Conservation (phyloP, 2,888 invertebrate species). For the Alentia gelatinosa region DNA sequence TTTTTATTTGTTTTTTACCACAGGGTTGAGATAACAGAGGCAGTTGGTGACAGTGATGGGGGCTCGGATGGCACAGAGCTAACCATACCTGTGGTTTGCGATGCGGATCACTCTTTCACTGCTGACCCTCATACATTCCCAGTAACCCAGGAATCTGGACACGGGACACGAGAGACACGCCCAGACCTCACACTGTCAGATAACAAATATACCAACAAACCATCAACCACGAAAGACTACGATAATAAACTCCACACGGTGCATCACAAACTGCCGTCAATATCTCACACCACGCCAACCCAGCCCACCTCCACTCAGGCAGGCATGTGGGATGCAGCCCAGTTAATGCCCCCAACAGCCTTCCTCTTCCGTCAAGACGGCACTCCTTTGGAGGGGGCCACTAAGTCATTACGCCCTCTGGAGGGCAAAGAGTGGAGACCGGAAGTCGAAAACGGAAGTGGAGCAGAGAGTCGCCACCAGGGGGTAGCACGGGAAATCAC, state of each 20-base stretch:
- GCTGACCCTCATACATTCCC: too few species aligned
- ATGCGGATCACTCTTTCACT: not conserved
- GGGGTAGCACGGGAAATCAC: not conserved
- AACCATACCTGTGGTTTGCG: not conserved
- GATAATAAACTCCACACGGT: too few species aligned
- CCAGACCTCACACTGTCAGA: not conserved
- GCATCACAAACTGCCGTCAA: not conserved
- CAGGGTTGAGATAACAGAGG: not conserved
- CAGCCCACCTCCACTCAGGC: not conserved
- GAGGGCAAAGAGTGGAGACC: not conserved
- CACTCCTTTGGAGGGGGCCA: not conserved
- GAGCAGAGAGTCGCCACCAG: not conserved
- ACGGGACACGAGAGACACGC: not conserved
- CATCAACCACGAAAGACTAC: too few species aligned
- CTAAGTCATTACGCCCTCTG: not conserved
- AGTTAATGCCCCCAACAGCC: not conserved
- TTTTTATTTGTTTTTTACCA: too few species aligned
- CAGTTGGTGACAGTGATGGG: not conserved
- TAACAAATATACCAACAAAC: not conserved
- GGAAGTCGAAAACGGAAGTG: not conserved
- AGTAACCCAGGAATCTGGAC: too few species aligned
- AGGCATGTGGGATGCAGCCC: not conserved
- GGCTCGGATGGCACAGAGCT: not conserved
- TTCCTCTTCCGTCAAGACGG: conserved; percentile 7
- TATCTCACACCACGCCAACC: not conserved